A percentile compares a stretch with the other conserved stretches of the same genome.
These are phyloP conservation scores for Sorex maritimensis DNA, from an alignment of 2,797 vertebrate species.

Conservation along the genomic window DNA sequence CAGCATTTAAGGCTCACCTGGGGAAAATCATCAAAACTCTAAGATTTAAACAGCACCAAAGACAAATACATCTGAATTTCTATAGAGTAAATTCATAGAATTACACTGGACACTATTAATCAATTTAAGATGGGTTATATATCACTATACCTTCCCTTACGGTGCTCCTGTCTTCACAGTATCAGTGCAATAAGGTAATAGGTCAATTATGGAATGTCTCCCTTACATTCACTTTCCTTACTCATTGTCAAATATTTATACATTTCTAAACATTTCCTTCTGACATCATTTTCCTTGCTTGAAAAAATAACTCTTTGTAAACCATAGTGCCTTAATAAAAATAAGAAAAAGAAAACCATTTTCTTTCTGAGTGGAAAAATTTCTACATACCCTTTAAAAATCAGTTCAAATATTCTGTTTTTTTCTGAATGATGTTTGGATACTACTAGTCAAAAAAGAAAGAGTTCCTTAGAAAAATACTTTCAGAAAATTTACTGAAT, in stretches of 20 bases:
- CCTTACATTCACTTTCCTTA: background rate
- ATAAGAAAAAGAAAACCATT: too few relatives aligned
- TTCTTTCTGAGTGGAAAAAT: background rate
- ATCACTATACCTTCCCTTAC: background rate
- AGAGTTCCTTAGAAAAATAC: conserved; percentile 37
- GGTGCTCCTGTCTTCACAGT: background rate
- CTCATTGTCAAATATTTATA: background rate
- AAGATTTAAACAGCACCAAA: background rate
- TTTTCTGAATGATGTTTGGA: conserved; percentile 16
- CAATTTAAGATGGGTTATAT: background rate
- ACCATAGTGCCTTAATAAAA: too few relatives aligned
- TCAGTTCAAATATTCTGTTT: conserved; percentile 35
- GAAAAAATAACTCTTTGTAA: background rate
- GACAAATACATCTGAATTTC: background rate
- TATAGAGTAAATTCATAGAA: background rate
- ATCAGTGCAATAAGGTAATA: background rate
- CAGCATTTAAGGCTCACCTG: background rate
- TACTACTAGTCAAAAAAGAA: background rate
- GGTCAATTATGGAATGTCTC: background rate
- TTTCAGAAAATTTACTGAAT: background rate
- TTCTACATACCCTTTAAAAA: conserved; percentile 35
- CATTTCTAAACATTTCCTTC: background rate
- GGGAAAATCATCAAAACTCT: background rate
- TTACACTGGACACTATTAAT: background rate
- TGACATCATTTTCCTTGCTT: conserved; percentile 21